Percentiles rank a stretch among this genome's conserved stretches.
These are phyloP conservation scores for Drosophila gaucha DNA, from an alignment of 2,888 invertebrate genomes.

Conservation along the genomic window DNA sequence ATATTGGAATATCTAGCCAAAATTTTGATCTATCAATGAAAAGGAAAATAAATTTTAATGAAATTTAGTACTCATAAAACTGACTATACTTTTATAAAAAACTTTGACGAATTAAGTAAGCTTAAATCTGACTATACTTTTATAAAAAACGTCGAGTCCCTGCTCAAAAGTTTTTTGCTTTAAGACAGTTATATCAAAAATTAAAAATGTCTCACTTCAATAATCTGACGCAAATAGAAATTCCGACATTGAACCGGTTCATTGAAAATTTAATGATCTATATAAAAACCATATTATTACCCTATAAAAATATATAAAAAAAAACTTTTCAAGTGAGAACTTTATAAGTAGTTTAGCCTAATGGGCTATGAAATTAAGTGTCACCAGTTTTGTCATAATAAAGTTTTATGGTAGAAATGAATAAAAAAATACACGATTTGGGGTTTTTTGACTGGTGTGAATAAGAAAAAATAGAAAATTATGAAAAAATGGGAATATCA, in stretches of 20 bases:
- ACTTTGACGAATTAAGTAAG: no score
- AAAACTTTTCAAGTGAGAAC: conserved; percentile 2
- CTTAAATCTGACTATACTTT: no score
- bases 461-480: not conserved
- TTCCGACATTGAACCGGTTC: not conserved
- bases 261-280: conserved; percentile 5
- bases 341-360: conserved; percentile 7
- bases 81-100: no score
- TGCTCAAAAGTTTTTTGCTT: not conserved
- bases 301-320: conserved; percentile 29
- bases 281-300: conserved; percentile 1
- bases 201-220: not conserved
- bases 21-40: no score
- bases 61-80: no score
- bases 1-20: no score
- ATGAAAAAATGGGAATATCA: not conserved
- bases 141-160: no score
- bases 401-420: conserved; percentile 1
- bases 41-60: no score
- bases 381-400: conserved; percentile 10
- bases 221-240: not conserved
- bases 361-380: conserved; percentile 30
- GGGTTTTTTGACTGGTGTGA: not conserved
- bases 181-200: not conserved
- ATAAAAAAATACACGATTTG: not conserved